Percentiles rank a stretch among this genome's conserved stretches.
These are phyloP conservation scores for Ceratitis capitata DNA, from an alignment of 1,140 invertebrate genomes.

Conservation along the genomic window DNA sequence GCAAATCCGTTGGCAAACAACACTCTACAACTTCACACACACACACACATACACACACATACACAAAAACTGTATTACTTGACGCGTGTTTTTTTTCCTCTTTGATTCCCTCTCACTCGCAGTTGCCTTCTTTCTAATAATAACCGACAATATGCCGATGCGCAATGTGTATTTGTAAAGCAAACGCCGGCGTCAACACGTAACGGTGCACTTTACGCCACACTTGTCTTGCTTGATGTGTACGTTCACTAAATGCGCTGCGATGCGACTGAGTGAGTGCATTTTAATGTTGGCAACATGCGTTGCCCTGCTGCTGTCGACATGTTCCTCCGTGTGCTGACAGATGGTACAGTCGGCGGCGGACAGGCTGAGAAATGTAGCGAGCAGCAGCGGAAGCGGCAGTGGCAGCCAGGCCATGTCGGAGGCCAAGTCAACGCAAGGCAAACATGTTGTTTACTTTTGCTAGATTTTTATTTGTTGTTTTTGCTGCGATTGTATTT, in stretches of 20 bases:
- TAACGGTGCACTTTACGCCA: not conserved
- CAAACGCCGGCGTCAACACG: not conserved
- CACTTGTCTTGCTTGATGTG: not conserved
- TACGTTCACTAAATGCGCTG: not conserved
- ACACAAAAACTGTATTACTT: too few species aligned
- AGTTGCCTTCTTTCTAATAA: not conserved
- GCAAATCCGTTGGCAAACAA: slow-evolving; percentile 30
- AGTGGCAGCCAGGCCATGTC: not conserved
- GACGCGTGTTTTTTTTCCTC: too few species aligned
- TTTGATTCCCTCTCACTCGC: too few species aligned
- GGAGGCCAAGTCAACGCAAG: not conserved
- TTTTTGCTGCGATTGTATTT: too few species aligned
- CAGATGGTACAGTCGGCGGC: not conserved
- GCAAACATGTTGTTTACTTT: not conserved
- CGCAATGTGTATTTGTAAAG: slow-evolving; percentile 12
- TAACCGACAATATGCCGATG: slow-evolving; percentile 11
- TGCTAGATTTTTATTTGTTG: too few species aligned
- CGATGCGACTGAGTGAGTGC: slow-evolving; percentile 28
- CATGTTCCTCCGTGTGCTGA: slow-evolving; percentile 28
- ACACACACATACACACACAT: too few species aligned
- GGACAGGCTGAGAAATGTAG: too few species aligned
- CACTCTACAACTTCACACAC: too few species aligned
- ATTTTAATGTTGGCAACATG: slow-evolving; percentile 35
- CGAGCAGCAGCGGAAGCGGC: not conserved
- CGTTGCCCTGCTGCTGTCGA: slow-evolving; percentile 25